Conservation (phyloP, 1,140 invertebrate genomes). For the Asbolus verrucosus region DNA sequence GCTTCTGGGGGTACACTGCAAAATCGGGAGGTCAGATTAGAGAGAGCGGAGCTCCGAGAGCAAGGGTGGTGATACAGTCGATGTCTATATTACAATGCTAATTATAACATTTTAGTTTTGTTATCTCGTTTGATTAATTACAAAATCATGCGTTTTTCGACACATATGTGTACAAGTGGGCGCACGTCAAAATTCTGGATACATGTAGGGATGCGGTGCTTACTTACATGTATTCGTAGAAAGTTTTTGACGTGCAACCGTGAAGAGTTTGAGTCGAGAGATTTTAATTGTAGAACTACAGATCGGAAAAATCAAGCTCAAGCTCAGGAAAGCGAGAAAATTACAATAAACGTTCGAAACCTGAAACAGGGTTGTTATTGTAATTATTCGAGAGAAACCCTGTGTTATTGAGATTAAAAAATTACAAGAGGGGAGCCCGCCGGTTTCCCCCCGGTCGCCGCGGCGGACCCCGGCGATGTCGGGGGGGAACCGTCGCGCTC, state of each 20-base stretch:
- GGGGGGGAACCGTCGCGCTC: background rate
- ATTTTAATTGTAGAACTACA: conserved; percentile 8
- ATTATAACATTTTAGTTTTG: conserved; percentile 2
- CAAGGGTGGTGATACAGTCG: background rate
- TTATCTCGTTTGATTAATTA: conserved; percentile 13
- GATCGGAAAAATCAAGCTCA: conserved; percentile 7
- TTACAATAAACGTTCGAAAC: conserved; percentile 3
- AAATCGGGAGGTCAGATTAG: conserved; percentile 48
- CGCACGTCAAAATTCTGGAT: too few species aligned
- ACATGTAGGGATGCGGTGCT: too few species aligned
- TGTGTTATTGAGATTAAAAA: conserved; percentile 24
- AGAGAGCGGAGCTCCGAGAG: background rate
- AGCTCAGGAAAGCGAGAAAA: conserved; percentile 21
- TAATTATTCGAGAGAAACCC: background rate
- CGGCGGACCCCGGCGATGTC: too few species aligned
- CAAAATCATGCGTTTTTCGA: conserved; percentile 13
- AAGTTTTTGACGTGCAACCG: too few species aligned
- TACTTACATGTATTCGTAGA: too few species aligned
- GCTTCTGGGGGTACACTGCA: conserved; percentile 93
- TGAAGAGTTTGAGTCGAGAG: background rate
- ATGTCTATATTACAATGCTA: conserved; percentile 18
- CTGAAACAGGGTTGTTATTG: conserved; percentile 12
- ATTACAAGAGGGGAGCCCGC: background rate
- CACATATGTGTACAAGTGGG: background rate
- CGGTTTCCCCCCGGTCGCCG: background rate